Percentiles rank a stretch among this genome's conserved stretches.
Evolutionary conservation across 92 coral and sea anemone species (phyloP).

Genomic region (Bergia puertoricense): DNA sequence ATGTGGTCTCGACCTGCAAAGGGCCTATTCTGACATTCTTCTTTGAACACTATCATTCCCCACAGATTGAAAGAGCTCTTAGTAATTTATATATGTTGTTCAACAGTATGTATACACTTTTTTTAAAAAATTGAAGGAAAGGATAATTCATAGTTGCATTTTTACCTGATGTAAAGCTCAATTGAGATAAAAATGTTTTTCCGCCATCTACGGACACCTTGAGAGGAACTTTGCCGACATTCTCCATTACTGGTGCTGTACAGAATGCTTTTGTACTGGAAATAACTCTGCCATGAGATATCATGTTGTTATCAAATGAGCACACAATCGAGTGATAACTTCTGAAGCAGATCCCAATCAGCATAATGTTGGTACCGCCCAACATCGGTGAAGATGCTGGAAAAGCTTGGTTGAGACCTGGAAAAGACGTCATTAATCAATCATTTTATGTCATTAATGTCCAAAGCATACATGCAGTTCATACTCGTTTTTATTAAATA

Average conservation of each 20-base stretch:
- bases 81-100: no score
- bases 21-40: no score
- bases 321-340: conserved; percentile 14
- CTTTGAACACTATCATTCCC: no score
- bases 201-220: conserved; percentile 26
- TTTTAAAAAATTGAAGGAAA: no score
- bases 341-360: conserved; percentile 28
- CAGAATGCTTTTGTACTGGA: conserved; percentile 8
- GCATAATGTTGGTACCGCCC: conserved; percentile 6
- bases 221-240: not conserved
- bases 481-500: no score
- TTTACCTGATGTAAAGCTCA: conserved; percentile 15
- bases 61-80: no score
- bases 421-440: not conserved
- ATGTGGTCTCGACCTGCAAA: no score
- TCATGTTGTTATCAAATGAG: not conserved
- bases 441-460: no score
- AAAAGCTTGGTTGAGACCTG: conserved; percentile 19
- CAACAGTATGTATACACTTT: no score
- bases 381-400: not conserved
- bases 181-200: not conserved
- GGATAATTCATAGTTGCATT: not conserved
- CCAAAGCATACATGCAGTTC: no score
- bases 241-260: not conserved
- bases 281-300: not conserved